These are phyloP conservation scores for Bryconaethiops microstoma DNA, from an alignment of 2,797 vertebrate genomes.

Conservation along the genomic window DNA sequence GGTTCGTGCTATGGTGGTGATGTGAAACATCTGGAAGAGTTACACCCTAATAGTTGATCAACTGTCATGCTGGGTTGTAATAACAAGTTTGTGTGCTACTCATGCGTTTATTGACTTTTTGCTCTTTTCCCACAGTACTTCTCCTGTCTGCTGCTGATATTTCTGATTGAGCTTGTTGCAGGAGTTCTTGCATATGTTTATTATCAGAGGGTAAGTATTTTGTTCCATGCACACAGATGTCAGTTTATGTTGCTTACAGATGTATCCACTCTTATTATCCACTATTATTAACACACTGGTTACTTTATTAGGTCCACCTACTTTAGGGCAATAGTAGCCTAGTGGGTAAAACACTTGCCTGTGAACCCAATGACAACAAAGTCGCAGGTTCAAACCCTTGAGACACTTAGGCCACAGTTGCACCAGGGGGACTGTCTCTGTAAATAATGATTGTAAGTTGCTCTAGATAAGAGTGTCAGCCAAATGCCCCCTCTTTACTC, in stretches of 20 bases:
- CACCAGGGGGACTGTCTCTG: no score
- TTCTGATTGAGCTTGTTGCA: slow-evolving; percentile 86
- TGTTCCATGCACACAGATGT: not conserved
- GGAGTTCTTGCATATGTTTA: slow-evolving; percentile 88
- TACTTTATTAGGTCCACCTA: no score
- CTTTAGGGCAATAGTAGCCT: no score
- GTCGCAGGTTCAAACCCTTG: no score
- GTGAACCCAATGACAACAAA: no score
- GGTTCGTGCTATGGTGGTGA: not conserved
- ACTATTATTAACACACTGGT: no score
- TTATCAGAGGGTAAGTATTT: slow-evolving; percentile 80
- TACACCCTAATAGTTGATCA: not conserved
- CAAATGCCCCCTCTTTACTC: no score
- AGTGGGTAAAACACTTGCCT: no score
- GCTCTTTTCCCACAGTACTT: slow-evolving; percentile 78
- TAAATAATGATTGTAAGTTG: no score
- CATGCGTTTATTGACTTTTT: not conserved
- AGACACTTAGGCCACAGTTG: no score
- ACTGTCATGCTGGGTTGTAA: not conserved
- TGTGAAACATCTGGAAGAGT: not conserved
- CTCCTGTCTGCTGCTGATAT: slow-evolving; percentile 82
- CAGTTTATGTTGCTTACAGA: not conserved
- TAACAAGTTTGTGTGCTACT: not conserved
- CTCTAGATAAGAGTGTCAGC: no score
- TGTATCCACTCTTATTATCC: no score